A percentile compares a stretch with the other conserved stretches of the same genome.
Conservation (phyloP, 2,797 vertebrate genomes). For the Spinus olivaceus region DNA sequence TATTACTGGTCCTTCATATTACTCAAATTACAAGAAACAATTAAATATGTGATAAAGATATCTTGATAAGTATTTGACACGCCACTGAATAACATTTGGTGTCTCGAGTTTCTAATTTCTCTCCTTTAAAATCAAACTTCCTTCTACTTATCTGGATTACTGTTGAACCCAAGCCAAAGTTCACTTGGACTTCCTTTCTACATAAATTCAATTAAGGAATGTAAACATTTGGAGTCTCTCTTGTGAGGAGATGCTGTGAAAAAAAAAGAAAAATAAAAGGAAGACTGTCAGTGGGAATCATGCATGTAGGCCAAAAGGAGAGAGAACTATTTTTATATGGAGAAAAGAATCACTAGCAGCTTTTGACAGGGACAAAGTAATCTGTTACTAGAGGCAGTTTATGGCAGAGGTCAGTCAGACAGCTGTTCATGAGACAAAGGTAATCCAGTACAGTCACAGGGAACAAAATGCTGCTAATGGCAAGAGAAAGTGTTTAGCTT, state of each 20-base stretch:
- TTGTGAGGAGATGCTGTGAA: neutral
- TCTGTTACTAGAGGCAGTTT: neutral
- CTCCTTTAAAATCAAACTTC: neutral
- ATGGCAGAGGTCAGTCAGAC: neutral
- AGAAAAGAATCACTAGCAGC: neutral
- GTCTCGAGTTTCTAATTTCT: neutral
- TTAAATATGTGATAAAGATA: neutral
- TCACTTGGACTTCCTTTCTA: constrained; percentile 9
- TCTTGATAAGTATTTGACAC: constrained; percentile 7
- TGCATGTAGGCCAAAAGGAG: neutral
- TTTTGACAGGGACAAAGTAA: neutral
- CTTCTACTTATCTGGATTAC: constrained; percentile 13
- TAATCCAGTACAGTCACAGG: neutral
- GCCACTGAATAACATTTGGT: neutral
- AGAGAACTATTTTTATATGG: neutral
- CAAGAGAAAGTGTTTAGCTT: neutral
- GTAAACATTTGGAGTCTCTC: neutral
- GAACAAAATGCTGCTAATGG: neutral
- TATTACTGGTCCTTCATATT: neutral
- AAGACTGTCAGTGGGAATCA: neutral
- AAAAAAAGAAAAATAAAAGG: too few species aligned
- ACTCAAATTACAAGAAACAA: constrained; percentile 26
- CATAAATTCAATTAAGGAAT: neutral
- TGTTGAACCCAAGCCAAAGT: constrained; percentile 6
- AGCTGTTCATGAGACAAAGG: neutral